A percentile compares a stretch with the other conserved stretches of the same genome.
These are phyloP conservation scores for Sebastolobus altivelis DNA, from an alignment of 2,797 vertebrate species.

Conservation along the genomic window DNA sequence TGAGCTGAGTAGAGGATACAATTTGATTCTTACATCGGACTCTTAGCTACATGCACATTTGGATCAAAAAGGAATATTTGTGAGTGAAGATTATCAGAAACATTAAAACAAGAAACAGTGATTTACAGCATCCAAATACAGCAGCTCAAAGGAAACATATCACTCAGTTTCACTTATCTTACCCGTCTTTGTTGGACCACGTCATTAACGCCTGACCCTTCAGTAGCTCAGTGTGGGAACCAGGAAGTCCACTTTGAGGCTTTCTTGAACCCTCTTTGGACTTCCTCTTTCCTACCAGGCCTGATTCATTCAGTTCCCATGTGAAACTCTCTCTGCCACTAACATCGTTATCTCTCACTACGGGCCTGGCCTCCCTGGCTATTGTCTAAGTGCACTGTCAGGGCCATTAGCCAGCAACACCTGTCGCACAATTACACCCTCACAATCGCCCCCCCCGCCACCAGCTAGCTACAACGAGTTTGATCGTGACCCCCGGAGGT, in stretches of 20 bases:
- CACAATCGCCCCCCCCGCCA: conserved; percentile 18
- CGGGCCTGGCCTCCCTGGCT: conserved; percentile 61
- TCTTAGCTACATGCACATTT: conserved; percentile 17
- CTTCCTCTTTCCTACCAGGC: conserved; percentile 61
- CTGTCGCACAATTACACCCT: conserved; percentile 51
- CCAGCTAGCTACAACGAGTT: conserved; percentile 5
- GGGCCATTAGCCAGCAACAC: conserved; percentile 62
- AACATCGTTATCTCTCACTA: conserved; percentile 72
- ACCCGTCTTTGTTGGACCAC: not conserved
- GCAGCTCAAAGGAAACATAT: not conserved
- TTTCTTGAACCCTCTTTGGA: conserved; percentile 40
- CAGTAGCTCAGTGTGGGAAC: conserved; percentile 49
- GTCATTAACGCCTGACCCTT: conserved; percentile 4
- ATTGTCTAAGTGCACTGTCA: conserved; percentile 72
- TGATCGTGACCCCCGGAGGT: conserved; percentile 51
- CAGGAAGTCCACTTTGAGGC: conserved; percentile 59
- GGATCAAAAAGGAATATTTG: conserved; percentile 2
- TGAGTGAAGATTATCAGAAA: conserved; percentile 18
- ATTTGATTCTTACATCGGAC: conserved; percentile 14
- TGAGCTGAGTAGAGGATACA: conserved; percentile 1
- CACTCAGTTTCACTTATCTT: conserved; percentile 9
- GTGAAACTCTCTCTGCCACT: conserved; percentile 67
- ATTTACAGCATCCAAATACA: not conserved
- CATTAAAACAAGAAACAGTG: not conserved
- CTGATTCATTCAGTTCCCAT: conserved; percentile 73